These are phyloP conservation scores for Rhipidura dahli DNA, from an alignment of 2,113 vertebrate genomes.

Conservation along the genomic window DNA sequence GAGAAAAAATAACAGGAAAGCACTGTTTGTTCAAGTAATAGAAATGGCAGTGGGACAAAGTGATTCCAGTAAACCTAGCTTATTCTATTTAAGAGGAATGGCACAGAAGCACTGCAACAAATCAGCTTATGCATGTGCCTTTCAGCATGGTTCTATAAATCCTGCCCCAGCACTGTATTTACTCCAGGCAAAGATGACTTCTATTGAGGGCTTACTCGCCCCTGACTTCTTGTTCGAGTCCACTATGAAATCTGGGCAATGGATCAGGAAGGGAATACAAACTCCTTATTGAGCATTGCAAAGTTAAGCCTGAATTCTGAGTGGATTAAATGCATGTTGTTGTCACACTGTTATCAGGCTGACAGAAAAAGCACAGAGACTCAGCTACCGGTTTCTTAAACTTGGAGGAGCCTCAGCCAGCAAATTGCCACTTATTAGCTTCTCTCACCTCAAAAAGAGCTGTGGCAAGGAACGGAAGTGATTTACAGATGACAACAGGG, in stretches of 20 bases:
- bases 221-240: conserved; percentile 1
- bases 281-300: conserved; percentile 37
- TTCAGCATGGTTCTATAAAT: conserved; percentile 5
- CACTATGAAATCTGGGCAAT: conserved; percentile 9
- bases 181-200: not conserved
- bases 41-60: not conserved
- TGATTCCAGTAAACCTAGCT: not conserved
- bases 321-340: conserved; percentile 62
- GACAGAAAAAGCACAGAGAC: conserved; percentile 60
- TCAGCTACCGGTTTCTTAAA: conserved; percentile 64
- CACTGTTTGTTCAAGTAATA: not conserved
- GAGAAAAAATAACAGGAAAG: not conserved
- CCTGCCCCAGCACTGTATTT: conserved; percentile 1
- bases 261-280: conserved; percentile 8
- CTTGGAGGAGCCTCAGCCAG: conserved; percentile 66
- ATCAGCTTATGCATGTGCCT: not conserved
- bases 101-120: not conserved
- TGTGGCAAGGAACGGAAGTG: conserved; percentile 75
- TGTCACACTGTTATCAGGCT: conserved; percentile 66
- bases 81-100: conserved; percentile 4
- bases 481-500: conserved; percentile 82
- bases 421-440: conserved; percentile 81
- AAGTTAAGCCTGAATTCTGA: conserved; percentile 53
- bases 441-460: conserved; percentile 82
- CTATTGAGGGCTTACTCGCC: not conserved